A percentile compares a stretch with the other conserved stretches of the same genome.
Evolutionary conservation across 2,797 vertebrate genomes (phyloP).

Genomic region (Sternarchorhynchus goeldii): DNA sequence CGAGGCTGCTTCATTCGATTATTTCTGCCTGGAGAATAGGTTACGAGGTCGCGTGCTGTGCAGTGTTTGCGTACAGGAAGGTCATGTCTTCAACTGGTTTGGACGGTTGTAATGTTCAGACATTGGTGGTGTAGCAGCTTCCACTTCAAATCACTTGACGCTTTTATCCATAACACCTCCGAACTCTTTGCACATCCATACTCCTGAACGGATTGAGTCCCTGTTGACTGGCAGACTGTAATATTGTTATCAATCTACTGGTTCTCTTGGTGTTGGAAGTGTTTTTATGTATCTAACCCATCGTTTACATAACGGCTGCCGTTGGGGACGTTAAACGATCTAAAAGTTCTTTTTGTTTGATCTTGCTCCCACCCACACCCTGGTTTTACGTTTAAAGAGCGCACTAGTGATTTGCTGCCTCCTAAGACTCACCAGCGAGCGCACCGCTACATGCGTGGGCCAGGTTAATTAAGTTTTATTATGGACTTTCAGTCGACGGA

Average conservation of each 20-base stretch:
- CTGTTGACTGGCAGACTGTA: constrained; percentile 6
- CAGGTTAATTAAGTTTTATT: constrained; percentile 44
- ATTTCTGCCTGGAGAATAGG: no score
- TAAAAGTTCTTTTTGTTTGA: constrained; percentile 55
- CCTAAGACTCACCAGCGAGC: constrained; percentile 32
- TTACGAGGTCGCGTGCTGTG: no score
- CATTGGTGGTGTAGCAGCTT: neutral
- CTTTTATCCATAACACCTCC: no score
- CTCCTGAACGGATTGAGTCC: neutral
- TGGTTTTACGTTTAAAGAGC: constrained; percentile 23
- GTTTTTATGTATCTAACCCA: constrained; percentile 18
- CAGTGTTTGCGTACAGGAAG: no score
- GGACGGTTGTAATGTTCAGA: neutral
- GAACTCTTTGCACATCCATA: neutral
- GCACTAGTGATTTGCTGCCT: constrained; percentile 41
- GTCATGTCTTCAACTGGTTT: neutral
- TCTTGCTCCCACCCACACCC: constrained; percentile 22
- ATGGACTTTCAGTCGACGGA: constrained; percentile 15
- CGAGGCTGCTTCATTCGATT: no score
- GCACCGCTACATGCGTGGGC: constrained; percentile 24
- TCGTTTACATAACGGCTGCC: constrained; percentile 26
- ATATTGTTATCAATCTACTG: neutral
- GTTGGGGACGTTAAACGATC: neutral
- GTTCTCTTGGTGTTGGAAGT: constrained; percentile 23
- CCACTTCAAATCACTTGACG: no score